Evolutionary conservation across 2,888 invertebrate genomes (phyloP).

Genomic region (Sphaerophoria rueppellii): DNA sequence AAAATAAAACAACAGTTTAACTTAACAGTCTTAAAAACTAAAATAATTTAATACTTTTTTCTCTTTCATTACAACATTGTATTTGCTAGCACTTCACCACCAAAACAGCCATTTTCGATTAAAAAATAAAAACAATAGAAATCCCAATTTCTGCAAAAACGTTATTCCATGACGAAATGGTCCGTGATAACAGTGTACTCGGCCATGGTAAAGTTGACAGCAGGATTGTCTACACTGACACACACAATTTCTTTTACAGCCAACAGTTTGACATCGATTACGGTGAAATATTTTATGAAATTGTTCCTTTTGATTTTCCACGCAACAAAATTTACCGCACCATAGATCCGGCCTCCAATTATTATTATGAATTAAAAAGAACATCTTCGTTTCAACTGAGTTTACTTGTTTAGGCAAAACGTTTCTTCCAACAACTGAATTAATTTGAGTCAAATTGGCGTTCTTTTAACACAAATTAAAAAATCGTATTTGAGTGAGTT

Average conservation of each 20-base stretch:
- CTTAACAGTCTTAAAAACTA: no score
- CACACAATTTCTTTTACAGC: neutral
- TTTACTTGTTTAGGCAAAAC: neutral
- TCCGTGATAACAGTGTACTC: neutral
- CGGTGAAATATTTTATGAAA: neutral
- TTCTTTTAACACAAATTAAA: constrained; percentile 12
- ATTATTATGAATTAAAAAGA: constrained; percentile 4
- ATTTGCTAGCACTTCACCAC: constrained; percentile 4
- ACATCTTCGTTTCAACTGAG: neutral
- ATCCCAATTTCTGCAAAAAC: constrained; percentile 3
- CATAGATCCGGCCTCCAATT: neutral
- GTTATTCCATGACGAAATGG: constrained; percentile 12
- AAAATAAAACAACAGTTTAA: no score
- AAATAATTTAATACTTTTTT: no score
- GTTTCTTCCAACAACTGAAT: neutral
- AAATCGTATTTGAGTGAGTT: constrained; percentile 10
- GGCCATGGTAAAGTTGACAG: neutral
- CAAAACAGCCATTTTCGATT: constrained; percentile 20
- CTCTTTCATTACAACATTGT: neutral
- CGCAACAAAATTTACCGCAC: constrained; percentile 18
- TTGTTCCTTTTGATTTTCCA: neutral
- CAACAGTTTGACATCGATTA: neutral
- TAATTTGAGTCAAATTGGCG: neutral
- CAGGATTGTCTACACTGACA: neutral
- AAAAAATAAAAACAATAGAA: constrained; percentile 2